These are phyloP conservation scores for Parelbella ahira DNA, from an alignment of 2,888 invertebrate species.

Conservation along the genomic window DNA sequence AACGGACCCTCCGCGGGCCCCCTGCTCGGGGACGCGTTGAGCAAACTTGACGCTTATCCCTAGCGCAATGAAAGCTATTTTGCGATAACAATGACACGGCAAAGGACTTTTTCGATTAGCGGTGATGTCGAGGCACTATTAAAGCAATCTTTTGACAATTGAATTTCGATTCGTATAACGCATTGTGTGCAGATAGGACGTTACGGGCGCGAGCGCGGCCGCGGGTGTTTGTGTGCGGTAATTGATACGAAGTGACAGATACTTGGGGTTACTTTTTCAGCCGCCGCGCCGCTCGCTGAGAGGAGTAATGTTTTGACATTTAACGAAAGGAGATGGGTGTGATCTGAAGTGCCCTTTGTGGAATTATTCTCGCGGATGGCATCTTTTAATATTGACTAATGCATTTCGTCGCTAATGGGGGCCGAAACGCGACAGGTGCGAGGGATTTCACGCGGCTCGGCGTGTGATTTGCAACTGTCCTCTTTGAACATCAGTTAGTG, in stretches of 20 bases:
- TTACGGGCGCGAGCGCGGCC: conserved; percentile 45
- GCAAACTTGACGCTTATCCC: conserved; percentile 55
- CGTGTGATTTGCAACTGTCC: too few relatives aligned
- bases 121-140: conserved; percentile 59
- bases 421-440: conserved; percentile 71
- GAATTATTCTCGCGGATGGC: conserved; percentile 76
- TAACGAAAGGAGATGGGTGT: conserved; percentile 76
- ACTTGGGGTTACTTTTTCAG: conserved; percentile 68
- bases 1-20: conserved; percentile 68
- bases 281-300: conserved; percentile 64
- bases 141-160: conserved; percentile 77
- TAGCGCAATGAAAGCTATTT: conserved; percentile 52
- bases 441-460: conserved; percentile 48
- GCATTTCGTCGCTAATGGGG: conserved; percentile 75
- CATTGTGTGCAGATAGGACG: conserved; percentile 64
- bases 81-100: conserved; percentile 35
- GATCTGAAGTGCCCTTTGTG: conserved; percentile 81
- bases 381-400: conserved; percentile 79
- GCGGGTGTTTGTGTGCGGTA: conserved; percentile 79
- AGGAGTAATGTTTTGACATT: conserved; percentile 77
- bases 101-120: conserved; percentile 60
- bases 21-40: conserved; percentile 37
- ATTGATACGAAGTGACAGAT: conserved; percentile 79
- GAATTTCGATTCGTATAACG: conserved; percentile 69
- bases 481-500: conserved; percentile 8